Percentiles rank a stretch among this genome's conserved stretches.
These are phyloP conservation scores for Hirtodrosophila duncani DNA, from an alignment of 2,888 invertebrate genomes.

Conservation along the genomic window DNA sequence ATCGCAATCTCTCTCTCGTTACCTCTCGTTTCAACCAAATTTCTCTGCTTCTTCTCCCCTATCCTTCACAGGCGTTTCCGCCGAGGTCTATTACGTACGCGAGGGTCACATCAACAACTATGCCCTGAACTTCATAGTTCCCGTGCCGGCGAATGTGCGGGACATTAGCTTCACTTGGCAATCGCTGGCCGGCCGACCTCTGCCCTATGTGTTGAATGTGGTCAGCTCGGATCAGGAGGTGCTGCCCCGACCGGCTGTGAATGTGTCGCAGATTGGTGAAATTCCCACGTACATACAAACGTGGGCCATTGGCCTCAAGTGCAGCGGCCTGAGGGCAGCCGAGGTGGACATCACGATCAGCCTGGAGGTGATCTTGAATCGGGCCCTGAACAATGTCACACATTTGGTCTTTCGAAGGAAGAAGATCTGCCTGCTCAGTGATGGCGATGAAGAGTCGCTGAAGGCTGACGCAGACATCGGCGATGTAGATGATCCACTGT, in stretches of 20 bases:
- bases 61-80: slow-evolving; percentile 84
- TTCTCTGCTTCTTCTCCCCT: not conserved
- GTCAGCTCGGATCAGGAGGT: slow-evolving; percentile 87
- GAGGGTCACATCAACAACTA: slow-evolving; percentile 94
- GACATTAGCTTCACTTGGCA: slow-evolving; percentile 95
- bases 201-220: slow-evolving; percentile 89
- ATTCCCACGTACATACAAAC: slow-evolving; percentile 89
- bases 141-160: slow-evolving; percentile 89
- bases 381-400: slow-evolving; percentile 83
- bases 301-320: slow-evolving; percentile 89
- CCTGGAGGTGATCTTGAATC: slow-evolving; percentile 88
- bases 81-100: slow-evolving; percentile 93
- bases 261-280: slow-evolving; percentile 89
- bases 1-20: too few relatives aligned
- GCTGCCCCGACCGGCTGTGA: slow-evolving; percentile 86
- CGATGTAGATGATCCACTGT: slow-evolving; percentile 72
- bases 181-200: slow-evolving; percentile 86
- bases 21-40: not conserved
- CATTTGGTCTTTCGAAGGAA: slow-evolving; percentile 88
- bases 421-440: slow-evolving; percentile 86
- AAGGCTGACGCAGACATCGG: slow-evolving; percentile 6
- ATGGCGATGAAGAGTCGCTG: slow-evolving; percentile 55
- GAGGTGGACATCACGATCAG: slow-evolving; percentile 91
- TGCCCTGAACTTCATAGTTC: slow-evolving; percentile 92
- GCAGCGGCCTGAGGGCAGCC: slow-evolving; percentile 88